Evolutionary conservation across 2,113 vertebrate species (phyloP), one percentile per base, ranked within the genome.

Genomic region (Oophaga pumilio): DNA sequence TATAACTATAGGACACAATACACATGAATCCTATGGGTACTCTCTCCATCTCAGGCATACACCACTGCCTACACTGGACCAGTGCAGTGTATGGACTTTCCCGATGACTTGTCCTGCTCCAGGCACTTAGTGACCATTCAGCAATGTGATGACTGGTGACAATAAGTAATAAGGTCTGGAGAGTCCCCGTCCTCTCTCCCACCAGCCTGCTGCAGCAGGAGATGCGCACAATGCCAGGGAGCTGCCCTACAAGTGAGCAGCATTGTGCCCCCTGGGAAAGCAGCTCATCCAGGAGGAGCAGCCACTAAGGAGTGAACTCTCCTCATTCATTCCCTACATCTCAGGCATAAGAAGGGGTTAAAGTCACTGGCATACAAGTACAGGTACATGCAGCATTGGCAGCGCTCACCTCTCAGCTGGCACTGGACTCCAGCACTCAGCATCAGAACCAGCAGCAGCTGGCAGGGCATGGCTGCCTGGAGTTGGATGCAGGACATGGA

Each of bases 371-470:
- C 79, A 81, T 18, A 22, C 10, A 56, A 13, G 53, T 24, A 26
- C 11, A 28, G 22, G 4, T 10, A 77, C 22, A 56, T 78, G 53
- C 26, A 59, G 24, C 0, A 24, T 28, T 17, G 15, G 24, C 77
- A 66, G 73, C 0, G 60, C 94, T 94, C 93, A 94, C 94, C 94
- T 95, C 92, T 92, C 78, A 93, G 94, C 91, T 94, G 94, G 88
- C 93, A 52, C 57, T 49, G 91, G 28, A 89, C 93, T 4, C 24
- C 60, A 24, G 74, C 88, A 89, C 90, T 91, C 8, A 93, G 89
- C 87, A 92, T 82, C 60, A 43, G 68, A 15, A 89, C 76, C 81
- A 66, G 83, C 15, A 89, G 87, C 88, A 92, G 87, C 71, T 9
- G 18, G 79, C 33, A n/a, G 20, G 60, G 10, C 84, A 85, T 86